Conservation (phyloP, 2,888 invertebrate species). For the Xanthorhoe designata region DNA sequence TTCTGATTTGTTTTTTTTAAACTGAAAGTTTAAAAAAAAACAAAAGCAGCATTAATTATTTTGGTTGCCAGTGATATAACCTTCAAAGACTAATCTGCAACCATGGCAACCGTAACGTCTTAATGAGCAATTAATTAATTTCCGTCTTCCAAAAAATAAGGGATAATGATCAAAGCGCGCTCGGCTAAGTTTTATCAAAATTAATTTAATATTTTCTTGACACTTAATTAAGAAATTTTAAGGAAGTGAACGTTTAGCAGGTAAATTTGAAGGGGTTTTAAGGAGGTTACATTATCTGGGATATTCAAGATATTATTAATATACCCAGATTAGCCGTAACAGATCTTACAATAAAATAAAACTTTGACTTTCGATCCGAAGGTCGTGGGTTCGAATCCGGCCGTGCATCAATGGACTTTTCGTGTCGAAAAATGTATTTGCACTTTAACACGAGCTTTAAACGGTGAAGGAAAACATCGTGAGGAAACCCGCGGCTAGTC, state of each 20-base stretch:
- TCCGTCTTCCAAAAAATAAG: slow-evolving; percentile 58
- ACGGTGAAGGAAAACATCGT: too few species aligned
- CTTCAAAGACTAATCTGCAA: slow-evolving; percentile 46
- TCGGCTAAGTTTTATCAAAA: slow-evolving; percentile 36
- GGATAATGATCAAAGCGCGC: slow-evolving; percentile 55
- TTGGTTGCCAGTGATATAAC: too few species aligned
- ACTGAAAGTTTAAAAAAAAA: too few species aligned
- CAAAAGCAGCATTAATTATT: too few species aligned
- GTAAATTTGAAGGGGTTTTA: neutral
- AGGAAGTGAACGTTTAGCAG: slow-evolving; percentile 32
- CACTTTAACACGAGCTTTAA: too few species aligned
- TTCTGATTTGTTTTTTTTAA: too few species aligned
- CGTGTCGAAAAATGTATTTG: too few species aligned
- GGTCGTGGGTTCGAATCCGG: too few species aligned
- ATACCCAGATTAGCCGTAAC: neutral
- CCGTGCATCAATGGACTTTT: too few species aligned
- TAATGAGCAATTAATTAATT: slow-evolving; percentile 74
- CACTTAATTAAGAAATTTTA: slow-evolving; percentile 39
- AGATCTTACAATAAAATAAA: too few species aligned
- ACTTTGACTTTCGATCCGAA: too few species aligned
- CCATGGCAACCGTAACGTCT: slow-evolving; percentile 52
- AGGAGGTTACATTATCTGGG: neutral
- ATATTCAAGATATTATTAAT: neutral
- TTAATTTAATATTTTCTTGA: slow-evolving; percentile 44
- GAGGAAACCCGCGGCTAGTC: too few species aligned